These are phyloP conservation scores for Catocala sponsa DNA, from an alignment of 2,888 invertebrate genomes.

Conservation along the genomic window DNA sequence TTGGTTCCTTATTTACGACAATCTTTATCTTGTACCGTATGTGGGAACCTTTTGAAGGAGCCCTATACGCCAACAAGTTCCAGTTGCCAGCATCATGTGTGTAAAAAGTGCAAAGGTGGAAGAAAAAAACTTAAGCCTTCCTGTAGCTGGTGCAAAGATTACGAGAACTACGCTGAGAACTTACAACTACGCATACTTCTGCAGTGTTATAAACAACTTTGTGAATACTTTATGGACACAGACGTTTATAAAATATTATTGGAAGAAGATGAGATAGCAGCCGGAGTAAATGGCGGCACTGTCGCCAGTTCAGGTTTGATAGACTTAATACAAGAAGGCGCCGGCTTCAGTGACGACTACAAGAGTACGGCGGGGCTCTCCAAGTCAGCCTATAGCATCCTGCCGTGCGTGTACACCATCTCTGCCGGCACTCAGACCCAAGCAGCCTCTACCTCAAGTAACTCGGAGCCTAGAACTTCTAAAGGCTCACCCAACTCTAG, in stretches of 20 bases:
- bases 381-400: conserved; percentile 92
- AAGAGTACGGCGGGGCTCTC: conserved; percentile 92
- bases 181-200: conserved; percentile 93
- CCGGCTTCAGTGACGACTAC: conserved; percentile 92
- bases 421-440: conserved; percentile 86
- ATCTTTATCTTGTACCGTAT: conserved; percentile 96
- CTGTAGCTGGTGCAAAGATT: conserved; percentile 95
- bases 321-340: conserved; percentile 94
- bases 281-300: conserved; percentile 83
- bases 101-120: conserved; percentile 94
- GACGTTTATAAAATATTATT: conserved; percentile 90
- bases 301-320: conserved; percentile 89
- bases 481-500: conserved; percentile 78
- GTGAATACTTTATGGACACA: conserved; percentile 93
- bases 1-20: conserved; percentile 95
- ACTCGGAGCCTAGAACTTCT: conserved; percentile 67
- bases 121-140: conserved; percentile 95
- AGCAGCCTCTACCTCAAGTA: conserved; percentile 71
- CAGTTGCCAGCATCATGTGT: conserved; percentile 96
- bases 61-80: conserved; percentile 93
- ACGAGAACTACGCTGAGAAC: conserved; percentile 94
- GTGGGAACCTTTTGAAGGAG: conserved; percentile 93
- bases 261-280: conserved; percentile 85
- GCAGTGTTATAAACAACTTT: conserved; percentile 96
- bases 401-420: conserved; percentile 92